Percentiles rank a stretch among this genome's conserved stretches.
Conservation (phyloP, 2,113 vertebrate species). For the Ardeotis arabs region DNA sequence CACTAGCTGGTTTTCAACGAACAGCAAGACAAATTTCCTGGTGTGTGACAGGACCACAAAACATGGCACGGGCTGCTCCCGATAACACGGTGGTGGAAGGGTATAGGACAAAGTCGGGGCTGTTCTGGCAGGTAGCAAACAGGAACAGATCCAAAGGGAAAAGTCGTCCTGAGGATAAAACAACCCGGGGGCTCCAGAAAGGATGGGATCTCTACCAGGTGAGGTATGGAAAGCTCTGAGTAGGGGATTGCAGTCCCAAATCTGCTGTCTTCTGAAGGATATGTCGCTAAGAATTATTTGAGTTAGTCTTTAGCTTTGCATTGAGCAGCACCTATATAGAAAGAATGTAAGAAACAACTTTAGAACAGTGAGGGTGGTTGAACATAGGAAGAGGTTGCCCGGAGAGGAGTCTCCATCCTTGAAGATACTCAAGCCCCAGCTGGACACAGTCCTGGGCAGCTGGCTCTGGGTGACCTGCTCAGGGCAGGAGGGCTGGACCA, state of each 20-base stretch:
- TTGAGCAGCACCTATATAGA: neutral
- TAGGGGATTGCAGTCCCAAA: neutral
- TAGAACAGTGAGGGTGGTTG: neutral
- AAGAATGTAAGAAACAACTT: neutral
- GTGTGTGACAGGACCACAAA: neutral
- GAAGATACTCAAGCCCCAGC: neutral
- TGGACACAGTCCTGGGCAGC: neutral
- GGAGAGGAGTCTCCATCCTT: neutral
- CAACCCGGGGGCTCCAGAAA: neutral
- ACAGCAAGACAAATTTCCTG: neutral
- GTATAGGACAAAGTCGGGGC: accelerated
- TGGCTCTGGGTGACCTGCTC: neutral
- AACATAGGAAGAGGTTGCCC: neutral
- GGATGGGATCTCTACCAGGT: neutral
- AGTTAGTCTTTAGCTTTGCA: neutral
- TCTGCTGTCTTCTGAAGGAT: neutral
- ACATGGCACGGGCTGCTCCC: accelerated
- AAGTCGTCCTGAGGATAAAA: neutral
- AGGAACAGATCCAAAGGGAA: neutral
- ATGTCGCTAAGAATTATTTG: neutral
- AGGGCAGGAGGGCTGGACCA: neutral
- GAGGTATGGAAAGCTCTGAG: neutral
- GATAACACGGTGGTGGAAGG: accelerated
- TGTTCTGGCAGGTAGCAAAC: neutral
- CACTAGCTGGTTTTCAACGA: neutral